phyloP scores from a whole-genome alignment of 1,140 invertebrate genomes.

The Ericerus pela region DNA sequence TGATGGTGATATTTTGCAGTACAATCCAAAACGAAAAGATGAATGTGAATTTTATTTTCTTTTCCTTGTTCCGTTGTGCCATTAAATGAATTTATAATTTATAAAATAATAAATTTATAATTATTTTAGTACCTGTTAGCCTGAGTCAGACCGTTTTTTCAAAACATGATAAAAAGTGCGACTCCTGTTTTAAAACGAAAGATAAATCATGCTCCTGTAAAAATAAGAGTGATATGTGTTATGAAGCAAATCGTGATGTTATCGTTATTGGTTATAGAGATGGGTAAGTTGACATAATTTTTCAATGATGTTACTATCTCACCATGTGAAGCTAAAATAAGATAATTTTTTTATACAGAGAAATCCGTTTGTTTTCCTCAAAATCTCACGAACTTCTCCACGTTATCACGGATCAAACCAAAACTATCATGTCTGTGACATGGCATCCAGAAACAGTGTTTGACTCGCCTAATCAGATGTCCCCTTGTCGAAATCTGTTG shows the following conservation, averaged over 20 bases:
- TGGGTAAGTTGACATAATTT: not conserved
- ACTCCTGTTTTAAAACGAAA: too few relatives aligned
- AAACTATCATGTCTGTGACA: slow-evolving; percentile 42
- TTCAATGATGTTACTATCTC: too few relatives aligned
- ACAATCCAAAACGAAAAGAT: slow-evolving; percentile 21
- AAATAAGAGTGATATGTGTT: not conserved
- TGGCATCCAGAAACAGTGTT: slow-evolving; percentile 57
- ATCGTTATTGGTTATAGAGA: not conserved
- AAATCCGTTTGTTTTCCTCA: not conserved
- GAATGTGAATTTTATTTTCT: slow-evolving; percentile 8
- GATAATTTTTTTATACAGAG: too few relatives aligned
- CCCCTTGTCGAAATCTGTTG: slow-evolving; percentile 42
- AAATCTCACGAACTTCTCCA: not conserved
- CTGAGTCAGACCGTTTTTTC: not conserved
- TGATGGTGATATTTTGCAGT: slow-evolving; percentile 25
- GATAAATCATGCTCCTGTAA: not conserved
- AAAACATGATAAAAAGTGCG: too few relatives aligned
- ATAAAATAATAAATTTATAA: not conserved
- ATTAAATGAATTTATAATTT: not conserved
- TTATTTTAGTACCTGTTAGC: slow-evolving; percentile 20
- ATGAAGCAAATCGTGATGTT: not conserved
- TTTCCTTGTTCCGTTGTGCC: not conserved
- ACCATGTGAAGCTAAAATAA: too few relatives aligned
- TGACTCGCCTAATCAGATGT: slow-evolving; percentile 30
- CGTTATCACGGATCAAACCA: slow-evolving; percentile 29